Evolutionary conservation across 2,888 invertebrate species (phyloP).

Genomic region (Cephus pulcher): DNA sequence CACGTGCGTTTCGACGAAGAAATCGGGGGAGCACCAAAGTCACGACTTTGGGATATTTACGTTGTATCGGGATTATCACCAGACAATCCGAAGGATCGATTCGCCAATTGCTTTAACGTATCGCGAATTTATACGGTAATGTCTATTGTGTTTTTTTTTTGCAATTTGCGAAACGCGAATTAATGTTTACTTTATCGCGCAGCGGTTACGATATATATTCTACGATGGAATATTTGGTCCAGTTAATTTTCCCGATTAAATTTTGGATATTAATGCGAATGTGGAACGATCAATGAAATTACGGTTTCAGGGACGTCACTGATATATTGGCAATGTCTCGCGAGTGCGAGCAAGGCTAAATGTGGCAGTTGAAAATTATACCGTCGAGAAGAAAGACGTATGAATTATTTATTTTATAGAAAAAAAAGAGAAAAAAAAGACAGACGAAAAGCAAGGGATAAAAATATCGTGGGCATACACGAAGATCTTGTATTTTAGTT

Average conservation of each 20-base stretch:
- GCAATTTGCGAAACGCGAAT: neutral
- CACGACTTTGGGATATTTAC: neutral
- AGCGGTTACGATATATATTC: neutral
- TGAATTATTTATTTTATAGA: slow-evolving; percentile 49
- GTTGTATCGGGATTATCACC: neutral
- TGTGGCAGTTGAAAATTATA: slow-evolving; percentile 30
- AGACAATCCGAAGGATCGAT: neutral
- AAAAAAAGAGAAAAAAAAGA: slow-evolving; percentile 13
- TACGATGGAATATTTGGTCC: neutral
- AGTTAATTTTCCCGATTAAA: neutral
- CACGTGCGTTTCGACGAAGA: neutral
- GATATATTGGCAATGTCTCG: neutral
- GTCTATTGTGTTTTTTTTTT: neutral
- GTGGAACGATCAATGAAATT: neutral
- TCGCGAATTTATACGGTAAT: neutral
- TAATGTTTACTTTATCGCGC: neutral
- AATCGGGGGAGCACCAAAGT: neutral
- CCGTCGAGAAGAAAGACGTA: slow-evolving; percentile 30
- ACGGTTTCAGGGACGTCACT: neutral
- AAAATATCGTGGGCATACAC: neutral
- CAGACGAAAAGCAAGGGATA: neutral
- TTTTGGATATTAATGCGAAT: neutral
- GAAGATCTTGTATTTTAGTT: neutral
- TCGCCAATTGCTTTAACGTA: neutral
- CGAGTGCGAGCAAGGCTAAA: slow-evolving; percentile 40